These are phyloP conservation scores for Lepeophtheirus salmonis DNA, from an alignment of 1,140 invertebrate genomes.

Conservation along the genomic window DNA sequence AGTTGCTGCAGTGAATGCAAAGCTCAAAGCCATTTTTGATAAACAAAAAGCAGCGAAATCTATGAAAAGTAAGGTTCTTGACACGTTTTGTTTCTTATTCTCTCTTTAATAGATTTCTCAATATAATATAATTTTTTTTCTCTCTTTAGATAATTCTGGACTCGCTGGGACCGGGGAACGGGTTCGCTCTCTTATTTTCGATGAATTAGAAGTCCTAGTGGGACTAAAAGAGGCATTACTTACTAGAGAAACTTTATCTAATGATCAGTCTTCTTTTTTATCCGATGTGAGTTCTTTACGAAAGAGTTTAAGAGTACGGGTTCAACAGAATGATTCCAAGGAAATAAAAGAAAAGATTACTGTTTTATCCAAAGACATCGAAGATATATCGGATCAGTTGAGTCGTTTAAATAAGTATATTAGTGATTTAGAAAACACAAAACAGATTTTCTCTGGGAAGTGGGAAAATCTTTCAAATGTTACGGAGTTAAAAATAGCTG, in stretches of 20 bases:
- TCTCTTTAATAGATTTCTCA: too few relatives aligned
- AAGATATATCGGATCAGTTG: constrained; percentile 54
- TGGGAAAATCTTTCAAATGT: constrained; percentile 30
- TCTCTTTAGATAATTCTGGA: constrained; percentile 29
- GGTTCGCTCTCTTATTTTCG: constrained; percentile 36
- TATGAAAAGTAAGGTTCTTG: constrained; percentile 15
- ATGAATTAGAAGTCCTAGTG: constrained; percentile 53
- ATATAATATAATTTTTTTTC: too few relatives aligned
- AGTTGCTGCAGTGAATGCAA: constrained; percentile 55
- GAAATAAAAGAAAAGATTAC: constrained; percentile 30
- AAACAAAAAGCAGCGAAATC: constrained; percentile 17
- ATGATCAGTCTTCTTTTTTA: constrained; percentile 37
- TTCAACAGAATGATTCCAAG: constrained; percentile 23
- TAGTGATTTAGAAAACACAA: constrained; percentile 47
- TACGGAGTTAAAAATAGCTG: constrained; percentile 30
- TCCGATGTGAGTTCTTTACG: constrained; percentile 34
- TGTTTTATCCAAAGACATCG: constrained; percentile 43
- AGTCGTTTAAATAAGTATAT: constrained; percentile 65
- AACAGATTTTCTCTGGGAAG: constrained; percentile 22
- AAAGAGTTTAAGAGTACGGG: constrained; percentile 24
- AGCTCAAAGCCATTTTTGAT: constrained; percentile 34
- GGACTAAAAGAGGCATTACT: constrained; percentile 51
- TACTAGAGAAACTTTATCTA: constrained; percentile 48
- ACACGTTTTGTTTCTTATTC: background rate
- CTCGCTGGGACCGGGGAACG: constrained; percentile 28